Evolutionary conservation across 2,797 vertebrate species (phyloP), one percentile per base, ranked within the genome.

Genomic region (Periparus ater): DNA sequence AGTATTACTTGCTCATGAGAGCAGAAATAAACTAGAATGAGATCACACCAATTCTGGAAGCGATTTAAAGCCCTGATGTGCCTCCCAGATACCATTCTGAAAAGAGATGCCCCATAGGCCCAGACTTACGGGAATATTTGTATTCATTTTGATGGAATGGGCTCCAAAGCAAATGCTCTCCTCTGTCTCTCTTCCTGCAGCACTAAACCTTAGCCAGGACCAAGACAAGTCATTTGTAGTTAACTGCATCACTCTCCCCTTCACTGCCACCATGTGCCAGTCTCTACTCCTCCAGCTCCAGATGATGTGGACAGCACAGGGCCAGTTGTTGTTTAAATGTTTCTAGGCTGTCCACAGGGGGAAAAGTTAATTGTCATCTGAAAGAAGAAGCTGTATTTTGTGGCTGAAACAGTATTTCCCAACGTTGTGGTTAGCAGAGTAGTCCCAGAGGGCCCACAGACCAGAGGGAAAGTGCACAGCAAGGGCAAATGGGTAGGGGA

Each of bases 381-480:
- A 95, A 95, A 84, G 45, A 67, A 45, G 94, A 95, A 95, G 88
- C 36, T 79, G 34, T 45, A 47, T 93, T 84, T 92, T 90, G 88
- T 89, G 74, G 83, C 63, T 57, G 57, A 79, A 95, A 86, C 21
- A 75, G 30, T 67, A 29, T 92, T 95, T 96, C 93, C 74, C 74
- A 95, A 87, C 50, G 13, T 57, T 88, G 74, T 53, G 63, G 73
- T 89, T 96, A 86, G 45, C 66, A 63, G 40, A 84, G 60, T 29
- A 77, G 50, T 57, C 60, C 53, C 83, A 76, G 67, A 89, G 67
- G 63, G 48, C 55, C 44, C 68, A 61, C 67, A 74, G 60, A 29
- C 36, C 29, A 23, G 67, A 65, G 86, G 71, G 82, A 91, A 91
- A 94, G 62, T 48, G 29, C 44, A 30, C 5, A 34, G 73, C 80